Conservation (phyloP, 2,113 vertebrate species). For the rabbit (Oryctolagus cuniculus) region mOryCun1.1 NC_091442.1:18351501-18352000, state of each 20-base stretch:
- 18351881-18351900: neutral
- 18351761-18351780: neutral
- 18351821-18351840: neutral
- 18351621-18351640: neutral
- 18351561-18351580: neutral
- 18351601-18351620: neutral
- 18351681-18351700: neutral
- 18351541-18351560: neutral
- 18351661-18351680: neutral
- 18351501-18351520: neutral
- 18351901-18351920: neutral
- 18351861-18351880: neutral
- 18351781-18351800: neutral
- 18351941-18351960: neutral
- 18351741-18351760: neutral
- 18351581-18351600: conserved; percentile 17
- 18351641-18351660: neutral
- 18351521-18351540: neutral
- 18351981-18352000: neutral
- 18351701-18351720: neutral
- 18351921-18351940: neutral
- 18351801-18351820: neutral
- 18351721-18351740: neutral
- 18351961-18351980: conserved; percentile 34
- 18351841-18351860: neutral